These are phyloP conservation scores for Amphimedon queenslandica DNA, from an alignment of 37 sponge, comb jelly and placozoan species.

Conservation along the genomic window DNA sequence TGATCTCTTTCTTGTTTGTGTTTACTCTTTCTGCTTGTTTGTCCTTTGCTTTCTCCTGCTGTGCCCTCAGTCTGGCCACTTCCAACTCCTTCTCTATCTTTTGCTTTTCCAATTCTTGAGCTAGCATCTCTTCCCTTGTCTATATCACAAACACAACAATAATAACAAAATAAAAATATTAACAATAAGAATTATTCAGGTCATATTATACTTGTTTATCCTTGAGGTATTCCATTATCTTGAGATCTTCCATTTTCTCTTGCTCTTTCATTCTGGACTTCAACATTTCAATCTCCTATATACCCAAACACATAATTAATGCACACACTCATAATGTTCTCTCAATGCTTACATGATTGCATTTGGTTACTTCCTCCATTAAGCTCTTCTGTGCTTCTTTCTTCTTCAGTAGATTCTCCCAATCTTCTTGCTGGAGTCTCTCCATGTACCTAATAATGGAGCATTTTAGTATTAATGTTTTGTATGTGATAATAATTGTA, in stretches of 20 bases:
- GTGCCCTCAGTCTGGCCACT: constrained; percentile 86
- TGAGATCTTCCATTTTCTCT: constrained; percentile 82
- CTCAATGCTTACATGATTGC: constrained; percentile 43
- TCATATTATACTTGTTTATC: constrained; percentile 80
- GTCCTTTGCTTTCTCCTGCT: constrained; percentile 98
- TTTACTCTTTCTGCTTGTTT: constrained; percentile 93
- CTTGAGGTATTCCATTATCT: constrained; percentile 88
- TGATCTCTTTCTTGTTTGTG: too few species aligned
- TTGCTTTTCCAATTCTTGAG: constrained; percentile 80
- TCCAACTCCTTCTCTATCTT: constrained; percentile 95
- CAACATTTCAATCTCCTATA: constrained; percentile 81
- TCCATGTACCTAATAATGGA: constrained; percentile 58
- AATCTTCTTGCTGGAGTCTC: constrained; percentile 84
- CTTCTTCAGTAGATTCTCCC: constrained; percentile 82
- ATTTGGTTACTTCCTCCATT: constrained; percentile 92
- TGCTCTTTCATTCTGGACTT: constrained; percentile 74
- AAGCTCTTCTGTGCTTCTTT: constrained; percentile 67
- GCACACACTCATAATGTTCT: neutral
- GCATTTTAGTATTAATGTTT: too few species aligned
- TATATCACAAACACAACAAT: neutral
- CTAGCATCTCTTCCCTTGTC: constrained; percentile 81
- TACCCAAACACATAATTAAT: neutral
- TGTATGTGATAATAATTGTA: too few species aligned
- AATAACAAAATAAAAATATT: too few species aligned
- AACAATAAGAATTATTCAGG: neutral